Evolutionary conservation across 2,113 vertebrate genomes (phyloP), one percentile per base, ranked within the genome.

Genomic region (Neomonachus schauinslandi): DNA sequence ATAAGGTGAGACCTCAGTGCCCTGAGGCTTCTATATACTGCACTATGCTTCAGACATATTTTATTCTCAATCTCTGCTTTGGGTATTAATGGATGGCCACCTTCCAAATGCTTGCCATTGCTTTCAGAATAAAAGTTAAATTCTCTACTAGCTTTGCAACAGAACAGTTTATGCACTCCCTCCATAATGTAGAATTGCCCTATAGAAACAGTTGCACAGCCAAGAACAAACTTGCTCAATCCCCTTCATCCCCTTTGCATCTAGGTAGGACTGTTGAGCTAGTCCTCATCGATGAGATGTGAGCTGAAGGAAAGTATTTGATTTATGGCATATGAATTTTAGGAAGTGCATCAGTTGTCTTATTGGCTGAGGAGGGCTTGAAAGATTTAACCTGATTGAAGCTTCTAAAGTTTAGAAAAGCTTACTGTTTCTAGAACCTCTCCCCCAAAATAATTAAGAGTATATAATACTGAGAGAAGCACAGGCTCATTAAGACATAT

Each of bases 81-180:
- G 19, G 10, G 21, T 71, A 63, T 83, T 94, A 95, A 84, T 69
- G n/a, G 12, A 74, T 88, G 22, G 0, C 22, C 63, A 1, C 63
- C 51, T 88, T 81, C 74, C 26, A 92, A 91, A 76, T 26, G 14
- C 33, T 94, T 95, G 22, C 5, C 22, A 15, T 61, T 67, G 24
- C 10, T 76, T 93, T 80, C 33, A 91, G 36, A 97, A 92, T 89
- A 88, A 91, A 97, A 96, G 36, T 83, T 92, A 65, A 95, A 71
- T 94, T 95, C 5, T 49, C 39, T 92, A 63, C 5, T 16, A n/a
- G 8, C 26, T 81, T 89, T 71, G 2, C 61, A 76, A 53, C 15
- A 76, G 5, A 82, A 53, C 7, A 59, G 21, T 33, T 53, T 61
- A 21, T 46, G 2, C 0, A 81, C 7, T 4, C 33, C 24, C 65